Conservation (phyloP, 2,888 invertebrate genomes). For the Agrochola litura region DNA sequence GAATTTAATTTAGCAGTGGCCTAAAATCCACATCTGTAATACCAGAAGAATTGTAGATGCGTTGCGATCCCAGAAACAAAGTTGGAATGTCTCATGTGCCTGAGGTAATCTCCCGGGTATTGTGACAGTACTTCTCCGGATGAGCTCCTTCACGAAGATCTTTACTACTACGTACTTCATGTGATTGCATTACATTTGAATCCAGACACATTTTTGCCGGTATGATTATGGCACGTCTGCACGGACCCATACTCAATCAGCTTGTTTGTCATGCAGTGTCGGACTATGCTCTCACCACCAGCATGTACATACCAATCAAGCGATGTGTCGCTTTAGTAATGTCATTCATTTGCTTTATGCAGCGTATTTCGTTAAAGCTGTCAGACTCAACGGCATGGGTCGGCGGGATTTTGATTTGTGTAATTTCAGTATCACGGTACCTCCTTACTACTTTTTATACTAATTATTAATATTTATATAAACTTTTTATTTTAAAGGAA, state of each 20-base stretch:
- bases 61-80: neutral
- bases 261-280: conserved; percentile 68
- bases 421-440: neutral
- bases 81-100: neutral
- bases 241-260: conserved; percentile 42
- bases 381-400: conserved; percentile 42
- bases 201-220: neutral
- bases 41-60: neutral
- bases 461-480: too few species aligned
- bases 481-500: neutral
- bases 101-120: too few species aligned
- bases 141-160: neutral
- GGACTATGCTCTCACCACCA: conserved; percentile 74
- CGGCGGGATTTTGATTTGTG: conserved; percentile 2
- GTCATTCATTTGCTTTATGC: conserved; percentile 27
- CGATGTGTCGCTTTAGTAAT: conserved; percentile 49
- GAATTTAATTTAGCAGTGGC: neutral
- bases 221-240: conserved; percentile 8
- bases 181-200: neutral
- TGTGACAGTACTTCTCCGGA: neutral
- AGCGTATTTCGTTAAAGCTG: conserved; percentile 21
- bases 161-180: neutral
- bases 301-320: conserved; percentile 72
- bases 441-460: too few species aligned
- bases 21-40: neutral